phyloP scores from a whole-genome alignment of 2,797 vertebrate genomes.

The Tragopan temminckii region DNA sequence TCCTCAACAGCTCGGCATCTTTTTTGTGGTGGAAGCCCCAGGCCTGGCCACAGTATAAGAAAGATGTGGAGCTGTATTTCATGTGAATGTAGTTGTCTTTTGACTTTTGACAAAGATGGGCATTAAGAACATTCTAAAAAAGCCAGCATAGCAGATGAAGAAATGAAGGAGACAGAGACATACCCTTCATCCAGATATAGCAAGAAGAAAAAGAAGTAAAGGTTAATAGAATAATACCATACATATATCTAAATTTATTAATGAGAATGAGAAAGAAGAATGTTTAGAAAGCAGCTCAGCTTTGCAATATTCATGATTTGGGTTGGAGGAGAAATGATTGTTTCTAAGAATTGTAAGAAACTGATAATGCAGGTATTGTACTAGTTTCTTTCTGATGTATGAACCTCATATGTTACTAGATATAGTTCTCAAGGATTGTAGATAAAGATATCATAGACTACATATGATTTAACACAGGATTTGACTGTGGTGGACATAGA shows the following conservation, averaged over 20 bases:
- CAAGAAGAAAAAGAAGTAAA: too few relatives aligned
- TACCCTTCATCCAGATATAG: neutral
- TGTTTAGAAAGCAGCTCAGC: neutral
- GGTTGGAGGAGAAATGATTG: rapidly evolving
- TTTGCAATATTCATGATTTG: neutral
- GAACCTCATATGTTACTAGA: neutral
- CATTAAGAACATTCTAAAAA: neutral
- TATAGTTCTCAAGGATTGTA: neutral
- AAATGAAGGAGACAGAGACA: neutral
- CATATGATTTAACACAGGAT: neutral
- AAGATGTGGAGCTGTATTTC: neutral
- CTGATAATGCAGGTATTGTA: neutral
- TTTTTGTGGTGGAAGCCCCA: neutral
- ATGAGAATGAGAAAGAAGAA: neutral
- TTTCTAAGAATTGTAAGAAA: neutral
- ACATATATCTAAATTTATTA: neutral
- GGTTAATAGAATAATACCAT: neutral
- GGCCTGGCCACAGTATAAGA: neutral
- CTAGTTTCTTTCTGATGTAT: neutral
- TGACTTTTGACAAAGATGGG: neutral
- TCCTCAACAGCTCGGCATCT: neutral
- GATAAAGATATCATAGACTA: neutral
- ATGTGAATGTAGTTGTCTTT: neutral
- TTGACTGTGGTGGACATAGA: neutral
- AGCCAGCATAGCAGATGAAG: neutral